Percentiles rank a stretch among this genome's conserved stretches.
phyloP scores from a whole-genome alignment of 2,888 invertebrate species.

The Torymus aiolomorphi region DNA sequence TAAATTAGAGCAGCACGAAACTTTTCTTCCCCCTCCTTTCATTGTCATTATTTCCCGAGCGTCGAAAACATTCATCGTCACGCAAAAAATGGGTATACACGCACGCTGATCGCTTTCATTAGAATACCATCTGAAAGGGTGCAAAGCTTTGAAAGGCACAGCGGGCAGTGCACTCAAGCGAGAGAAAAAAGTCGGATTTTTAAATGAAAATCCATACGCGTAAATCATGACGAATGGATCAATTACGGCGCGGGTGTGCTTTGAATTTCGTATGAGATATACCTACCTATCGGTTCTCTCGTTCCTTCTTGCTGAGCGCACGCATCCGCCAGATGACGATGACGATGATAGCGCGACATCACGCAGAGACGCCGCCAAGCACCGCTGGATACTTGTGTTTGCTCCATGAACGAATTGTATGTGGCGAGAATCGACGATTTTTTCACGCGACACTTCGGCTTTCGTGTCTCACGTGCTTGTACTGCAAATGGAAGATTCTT shows the following conservation, averaged over 20 bases:
- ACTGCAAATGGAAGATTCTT: no score
- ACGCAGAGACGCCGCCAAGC: slow-evolving; percentile 61
- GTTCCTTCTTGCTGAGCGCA: slow-evolving; percentile 36
- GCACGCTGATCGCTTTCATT: slow-evolving; percentile 1
- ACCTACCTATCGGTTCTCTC: background rate
- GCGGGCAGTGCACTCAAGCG: background rate
- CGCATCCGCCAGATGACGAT: slow-evolving; percentile 64
- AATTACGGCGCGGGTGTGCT: slow-evolving; percentile 58
- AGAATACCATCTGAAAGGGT: background rate
- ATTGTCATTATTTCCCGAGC: background rate
- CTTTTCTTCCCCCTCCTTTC: background rate
- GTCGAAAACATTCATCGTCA: slow-evolving; percentile 12
- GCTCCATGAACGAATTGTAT: background rate
- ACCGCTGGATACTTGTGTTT: slow-evolving; percentile 62
- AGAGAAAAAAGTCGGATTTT: background rate
- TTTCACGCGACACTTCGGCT: background rate
- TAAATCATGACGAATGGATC: slow-evolving; percentile 64
- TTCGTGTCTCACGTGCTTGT: no score
- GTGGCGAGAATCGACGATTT: slow-evolving; percentile 1
- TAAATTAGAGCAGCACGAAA: background rate
- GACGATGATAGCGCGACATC: slow-evolving; percentile 67
- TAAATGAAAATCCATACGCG: slow-evolving; percentile 32
- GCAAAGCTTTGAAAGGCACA: slow-evolving; percentile 18
- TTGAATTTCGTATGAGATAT: slow-evolving; percentile 22
- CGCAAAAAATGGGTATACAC: background rate